phyloP scores from a whole-genome alignment of 2,113 vertebrate species.

The Procavia capensis region DNA sequence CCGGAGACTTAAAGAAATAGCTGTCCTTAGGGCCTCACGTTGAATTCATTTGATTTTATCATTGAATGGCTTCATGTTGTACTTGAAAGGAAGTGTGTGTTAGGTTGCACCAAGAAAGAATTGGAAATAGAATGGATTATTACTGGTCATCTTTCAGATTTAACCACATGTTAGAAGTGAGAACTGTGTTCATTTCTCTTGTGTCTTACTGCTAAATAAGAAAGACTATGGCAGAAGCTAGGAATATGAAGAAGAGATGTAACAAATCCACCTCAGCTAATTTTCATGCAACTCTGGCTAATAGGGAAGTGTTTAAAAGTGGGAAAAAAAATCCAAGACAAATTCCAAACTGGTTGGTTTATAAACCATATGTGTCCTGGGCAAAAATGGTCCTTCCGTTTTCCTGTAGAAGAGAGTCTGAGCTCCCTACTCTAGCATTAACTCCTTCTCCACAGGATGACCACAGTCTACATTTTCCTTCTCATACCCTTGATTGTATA shows the following conservation, averaged over 20 bases:
- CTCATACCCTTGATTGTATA: neutral
- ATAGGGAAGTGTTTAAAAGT: neutral
- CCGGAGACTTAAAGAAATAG: neutral
- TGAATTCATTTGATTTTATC: neutral
- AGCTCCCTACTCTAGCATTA: neutral
- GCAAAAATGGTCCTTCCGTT: neutral
- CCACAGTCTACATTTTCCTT: neutral
- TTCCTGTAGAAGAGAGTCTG: neutral
- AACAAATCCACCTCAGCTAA: neutral
- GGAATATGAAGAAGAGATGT: neutral
- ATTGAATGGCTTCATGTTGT: neutral
- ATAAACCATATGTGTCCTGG: neutral
- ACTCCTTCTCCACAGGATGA: neutral
- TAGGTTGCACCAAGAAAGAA: constrained; percentile 5
- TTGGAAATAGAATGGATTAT: neutral
- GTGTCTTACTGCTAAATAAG: neutral
- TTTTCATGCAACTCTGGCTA: constrained; percentile 1
- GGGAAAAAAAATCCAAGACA: neutral
- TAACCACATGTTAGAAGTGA: neutral
- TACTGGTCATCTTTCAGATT: neutral
- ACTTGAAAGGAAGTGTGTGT: neutral
- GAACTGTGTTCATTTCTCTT: neutral
- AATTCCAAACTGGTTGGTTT: neutral
- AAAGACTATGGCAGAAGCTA: neutral
- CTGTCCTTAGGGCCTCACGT: neutral